phyloP scores from a whole-genome alignment of 2,113 vertebrate genomes.

The Morphnarchus princeps region DNA sequence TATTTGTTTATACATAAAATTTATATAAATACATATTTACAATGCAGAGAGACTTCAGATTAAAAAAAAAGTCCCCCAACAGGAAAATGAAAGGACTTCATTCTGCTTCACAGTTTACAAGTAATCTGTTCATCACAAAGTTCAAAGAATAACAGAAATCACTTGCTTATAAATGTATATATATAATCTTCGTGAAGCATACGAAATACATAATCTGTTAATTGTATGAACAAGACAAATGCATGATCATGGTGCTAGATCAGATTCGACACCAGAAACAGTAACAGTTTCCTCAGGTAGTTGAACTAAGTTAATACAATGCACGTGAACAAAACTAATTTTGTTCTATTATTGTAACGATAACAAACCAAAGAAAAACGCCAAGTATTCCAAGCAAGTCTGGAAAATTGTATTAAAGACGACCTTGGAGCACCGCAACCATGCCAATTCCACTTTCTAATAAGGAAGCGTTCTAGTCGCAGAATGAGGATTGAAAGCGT shows the following conservation, averaged over 20 bases:
- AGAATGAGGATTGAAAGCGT: background rate
- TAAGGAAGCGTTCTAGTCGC: background rate
- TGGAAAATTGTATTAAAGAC: slow-evolving; percentile 45
- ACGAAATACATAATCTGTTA: background rate
- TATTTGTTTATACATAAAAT: slow-evolving; percentile 2
- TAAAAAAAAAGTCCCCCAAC: background rate
- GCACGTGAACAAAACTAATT: background rate
- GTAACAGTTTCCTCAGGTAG: slow-evolving; percentile 27
- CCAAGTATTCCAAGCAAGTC: slow-evolving; percentile 7
- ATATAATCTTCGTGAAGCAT: background rate
- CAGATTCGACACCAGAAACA: background rate
- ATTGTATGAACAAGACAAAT: background rate
- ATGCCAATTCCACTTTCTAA: slow-evolving; percentile 25
- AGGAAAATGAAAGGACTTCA: slow-evolving; percentile 58
- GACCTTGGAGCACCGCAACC: background rate
- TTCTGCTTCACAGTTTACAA: slow-evolving; percentile 65
- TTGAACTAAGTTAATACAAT: background rate
- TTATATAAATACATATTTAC: background rate
- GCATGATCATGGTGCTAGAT: background rate
- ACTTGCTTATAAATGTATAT: background rate
- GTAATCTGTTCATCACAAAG: background rate
- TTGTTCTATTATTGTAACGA: background rate
- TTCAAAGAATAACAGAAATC: slow-evolving; percentile 43
- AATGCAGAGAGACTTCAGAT: slow-evolving; percentile 39
- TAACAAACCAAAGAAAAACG: background rate